A percentile compares a stretch with the other conserved stretches of the same genome.
Conservation (phyloP, 53 echinoderm and acorn worm genomes). For the Zoroaster sp. region DNA sequence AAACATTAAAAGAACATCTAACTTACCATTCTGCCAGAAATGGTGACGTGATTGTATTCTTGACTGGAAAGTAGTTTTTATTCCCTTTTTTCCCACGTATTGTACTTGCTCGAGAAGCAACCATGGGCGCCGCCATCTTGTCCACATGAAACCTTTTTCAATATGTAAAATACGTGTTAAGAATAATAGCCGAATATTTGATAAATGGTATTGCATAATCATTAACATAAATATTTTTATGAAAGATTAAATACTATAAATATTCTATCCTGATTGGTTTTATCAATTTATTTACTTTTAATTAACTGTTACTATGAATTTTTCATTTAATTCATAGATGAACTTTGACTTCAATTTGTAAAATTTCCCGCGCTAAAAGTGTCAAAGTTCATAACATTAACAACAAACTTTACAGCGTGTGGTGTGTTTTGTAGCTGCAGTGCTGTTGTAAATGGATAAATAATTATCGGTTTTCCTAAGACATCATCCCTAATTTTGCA, state of each 20-base stretch:
- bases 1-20: neutral
- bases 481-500: too few species aligned
- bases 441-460: too few species aligned
- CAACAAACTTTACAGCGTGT: neutral
- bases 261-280: too few species aligned
- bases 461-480: too few species aligned
- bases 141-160: neutral
- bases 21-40: constrained; percentile 25
- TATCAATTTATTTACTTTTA: too few species aligned
- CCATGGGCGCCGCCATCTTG: constrained; percentile 48
- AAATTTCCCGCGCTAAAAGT: constrained; percentile 30
- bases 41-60: constrained; percentile 48
- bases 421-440: too few species aligned
- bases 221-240: neutral
- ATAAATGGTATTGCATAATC: neutral
- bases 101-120: neutral
- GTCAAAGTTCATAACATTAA: constrained; percentile 8
- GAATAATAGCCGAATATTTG: neutral
- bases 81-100: constrained; percentile 17
- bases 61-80: constrained; percentile 23
- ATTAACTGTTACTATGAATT: neutral
- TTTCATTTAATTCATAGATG: neutral
- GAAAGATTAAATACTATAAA: too few species aligned
- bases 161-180: neutral
- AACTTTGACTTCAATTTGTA: neutral